Evolutionary conservation across 2,888 invertebrate species (phyloP).

Genomic region (Drosophila peninsularis): DNA sequence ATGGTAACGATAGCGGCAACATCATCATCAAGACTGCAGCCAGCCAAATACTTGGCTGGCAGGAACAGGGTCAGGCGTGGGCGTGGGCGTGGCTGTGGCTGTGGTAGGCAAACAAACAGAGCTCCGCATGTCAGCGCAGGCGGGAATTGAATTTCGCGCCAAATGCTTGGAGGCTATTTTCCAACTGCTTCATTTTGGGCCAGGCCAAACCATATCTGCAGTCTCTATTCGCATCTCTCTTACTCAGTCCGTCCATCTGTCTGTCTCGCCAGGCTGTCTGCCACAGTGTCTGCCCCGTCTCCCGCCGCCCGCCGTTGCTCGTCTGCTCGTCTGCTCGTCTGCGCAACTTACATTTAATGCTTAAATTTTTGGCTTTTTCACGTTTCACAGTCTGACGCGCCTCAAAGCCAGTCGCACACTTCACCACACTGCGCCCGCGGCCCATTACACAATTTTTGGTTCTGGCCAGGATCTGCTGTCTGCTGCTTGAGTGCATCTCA

Average conservation of each 20-base stretch:
- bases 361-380: constrained; percentile 75
- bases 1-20: constrained; percentile 49
- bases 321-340: constrained; percentile 26
- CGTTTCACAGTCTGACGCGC: constrained; percentile 79
- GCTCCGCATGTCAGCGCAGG: constrained; percentile 78
- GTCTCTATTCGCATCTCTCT: constrained; percentile 33
- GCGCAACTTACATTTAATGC: constrained; percentile 72
- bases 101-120: constrained; percentile 19
- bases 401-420: constrained; percentile 63
- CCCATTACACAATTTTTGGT: constrained; percentile 73
- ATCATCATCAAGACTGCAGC: constrained; percentile 42
- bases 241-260: constrained; percentile 30
- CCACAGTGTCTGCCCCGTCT: constrained; percentile 23
- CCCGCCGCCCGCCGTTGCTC: background rate
- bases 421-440: constrained; percentile 46
- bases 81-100: background rate
- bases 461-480: constrained; percentile 66
- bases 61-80: background rate
- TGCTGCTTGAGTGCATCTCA: constrained; percentile 68
- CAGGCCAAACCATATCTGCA: constrained; percentile 49
- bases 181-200: constrained; percentile 70
- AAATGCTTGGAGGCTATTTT: constrained; percentile 77
- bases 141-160: constrained; percentile 80
- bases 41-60: constrained; percentile 4
- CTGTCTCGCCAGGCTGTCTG: constrained; percentile 35